These are phyloP conservation scores for Pelecanoides urinatrix DNA, from an alignment of 2,113 vertebrate species.

Conservation along the genomic window DNA sequence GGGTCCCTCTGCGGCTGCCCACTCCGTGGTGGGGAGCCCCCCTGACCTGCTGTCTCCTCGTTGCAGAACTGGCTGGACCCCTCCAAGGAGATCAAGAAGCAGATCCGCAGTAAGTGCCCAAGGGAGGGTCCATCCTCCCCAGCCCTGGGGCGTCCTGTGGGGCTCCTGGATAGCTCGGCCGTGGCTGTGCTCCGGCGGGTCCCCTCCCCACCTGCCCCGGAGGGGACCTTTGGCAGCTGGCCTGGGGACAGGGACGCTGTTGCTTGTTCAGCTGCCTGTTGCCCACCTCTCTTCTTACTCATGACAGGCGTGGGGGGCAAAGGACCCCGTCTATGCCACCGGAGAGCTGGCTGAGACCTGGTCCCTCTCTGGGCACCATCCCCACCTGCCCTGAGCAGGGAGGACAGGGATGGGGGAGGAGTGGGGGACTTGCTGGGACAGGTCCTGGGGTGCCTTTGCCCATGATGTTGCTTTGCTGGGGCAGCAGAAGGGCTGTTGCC, in stretches of 20 bases:
- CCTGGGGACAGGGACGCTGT: neutral
- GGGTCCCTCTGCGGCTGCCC: neutral
- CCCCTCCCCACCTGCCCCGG: neutral
- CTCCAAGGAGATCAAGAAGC: conserved; percentile 99
- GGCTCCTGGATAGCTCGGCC: neutral
- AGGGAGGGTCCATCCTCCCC: neutral
- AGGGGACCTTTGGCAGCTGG: neutral
- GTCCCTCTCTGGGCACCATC: neutral
- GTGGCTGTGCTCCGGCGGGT: neutral
- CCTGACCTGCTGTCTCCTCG: conserved; percentile 32
- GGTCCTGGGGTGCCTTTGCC: neutral
- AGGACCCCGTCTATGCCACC: neutral
- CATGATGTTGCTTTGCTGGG: neutral
- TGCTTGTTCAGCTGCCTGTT: neutral
- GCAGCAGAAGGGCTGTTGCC: neutral
- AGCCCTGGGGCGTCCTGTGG: fast-evolving
- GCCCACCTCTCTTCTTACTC: neutral
- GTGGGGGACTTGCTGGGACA: neutral
- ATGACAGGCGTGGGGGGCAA: fast-evolving
- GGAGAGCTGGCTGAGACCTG: neutral
- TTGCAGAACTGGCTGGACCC: conserved; percentile 95
- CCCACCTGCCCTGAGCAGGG: neutral
- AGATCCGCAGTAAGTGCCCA: conserved; percentile 92
- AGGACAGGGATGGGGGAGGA: too few relatives aligned
- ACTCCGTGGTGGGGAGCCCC: neutral